Percentiles rank a stretch among this genome's conserved stretches.
Evolutionary conservation across 2,888 invertebrate genomes (phyloP).

Genomic region (Miltochrista miniata): DNA sequence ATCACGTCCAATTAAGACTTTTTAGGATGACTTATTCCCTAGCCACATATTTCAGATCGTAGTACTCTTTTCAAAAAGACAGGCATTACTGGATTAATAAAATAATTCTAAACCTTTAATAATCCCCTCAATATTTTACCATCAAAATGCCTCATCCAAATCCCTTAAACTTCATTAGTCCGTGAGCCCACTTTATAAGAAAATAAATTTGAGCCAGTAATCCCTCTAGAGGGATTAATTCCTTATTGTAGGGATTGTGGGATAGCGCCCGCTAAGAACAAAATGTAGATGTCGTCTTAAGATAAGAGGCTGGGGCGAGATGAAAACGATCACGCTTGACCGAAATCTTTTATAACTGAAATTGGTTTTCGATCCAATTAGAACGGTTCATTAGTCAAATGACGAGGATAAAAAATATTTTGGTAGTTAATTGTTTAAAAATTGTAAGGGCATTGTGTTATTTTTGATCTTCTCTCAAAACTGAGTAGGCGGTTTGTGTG

Average conservation of each 20-base stretch:
- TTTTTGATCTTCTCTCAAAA: too few species aligned
- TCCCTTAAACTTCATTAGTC: constrained; percentile 25
- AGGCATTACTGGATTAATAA: neutral
- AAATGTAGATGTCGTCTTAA: constrained; percentile 22
- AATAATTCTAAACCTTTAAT: neutral
- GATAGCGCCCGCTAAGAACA: constrained; percentile 39
- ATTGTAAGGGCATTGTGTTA: neutral
- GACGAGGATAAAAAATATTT: neutral
- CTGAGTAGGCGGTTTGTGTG: too few species aligned
- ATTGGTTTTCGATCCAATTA: neutral
- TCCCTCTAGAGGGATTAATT: constrained; percentile 56
- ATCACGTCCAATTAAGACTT: too few species aligned
- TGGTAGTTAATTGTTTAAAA: neutral
- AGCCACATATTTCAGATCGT: too few species aligned
- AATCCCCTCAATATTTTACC: neutral
- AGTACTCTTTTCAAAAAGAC: too few species aligned
- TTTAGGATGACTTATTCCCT: too few species aligned
- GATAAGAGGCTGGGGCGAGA: constrained; percentile 4
- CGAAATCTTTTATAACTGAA: neutral
- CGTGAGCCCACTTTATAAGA: constrained; percentile 50
- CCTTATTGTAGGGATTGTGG: constrained; percentile 47
- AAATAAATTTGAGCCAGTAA: constrained; percentile 60
- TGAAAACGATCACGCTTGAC: constrained; percentile 5
- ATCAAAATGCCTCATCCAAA: constrained; percentile 25
- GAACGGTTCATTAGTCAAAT: neutral